A percentile compares a stretch with the other conserved stretches of the same genome.
These are phyloP conservation scores for Phymastichus coffea DNA, from an alignment of 1,140 invertebrate species.

Conservation along the genomic window DNA sequence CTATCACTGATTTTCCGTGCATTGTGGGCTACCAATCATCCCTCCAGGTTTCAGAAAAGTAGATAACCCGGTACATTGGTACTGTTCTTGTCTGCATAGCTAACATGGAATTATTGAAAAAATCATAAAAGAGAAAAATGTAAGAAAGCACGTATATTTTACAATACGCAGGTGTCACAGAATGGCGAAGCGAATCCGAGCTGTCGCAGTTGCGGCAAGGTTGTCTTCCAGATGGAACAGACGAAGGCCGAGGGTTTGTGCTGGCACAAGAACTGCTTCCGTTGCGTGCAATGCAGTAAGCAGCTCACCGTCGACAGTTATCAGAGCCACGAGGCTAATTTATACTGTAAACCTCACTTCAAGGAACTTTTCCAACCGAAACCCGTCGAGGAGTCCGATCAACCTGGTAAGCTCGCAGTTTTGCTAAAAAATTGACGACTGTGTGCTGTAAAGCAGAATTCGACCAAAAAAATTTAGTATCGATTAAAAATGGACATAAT, in stretches of 20 bases:
- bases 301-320: slow-evolving; percentile 87
- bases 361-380: slow-evolving; percentile 89
- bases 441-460: no score
- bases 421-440: no score
- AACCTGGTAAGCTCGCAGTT: slow-evolving; percentile 66
- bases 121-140: no score
- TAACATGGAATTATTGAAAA: no score
- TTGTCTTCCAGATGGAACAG: slow-evolving; percentile 92
- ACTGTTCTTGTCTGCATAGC: no score
- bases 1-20: no score
- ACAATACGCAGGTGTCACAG: slow-evolving; percentile 45
- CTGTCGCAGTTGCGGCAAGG: slow-evolving; percentile 81
- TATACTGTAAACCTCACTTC: slow-evolving; percentile 94
- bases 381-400: slow-evolving; percentile 74
- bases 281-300: slow-evolving; percentile 86
- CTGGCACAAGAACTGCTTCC: slow-evolving; percentile 92
- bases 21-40: no score
- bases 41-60: no score
- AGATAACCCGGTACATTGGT: no score
- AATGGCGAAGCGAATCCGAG: slow-evolving; percentile 58
- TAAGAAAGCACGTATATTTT: no score
- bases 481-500: no score
- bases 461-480: no score
- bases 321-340: slow-evolving; percentile 80
- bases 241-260: slow-evolving; percentile 82